These are phyloP conservation scores for Abscondita cerata DNA, from an alignment of 2,888 invertebrate species.

Conservation along the genomic window DNA sequence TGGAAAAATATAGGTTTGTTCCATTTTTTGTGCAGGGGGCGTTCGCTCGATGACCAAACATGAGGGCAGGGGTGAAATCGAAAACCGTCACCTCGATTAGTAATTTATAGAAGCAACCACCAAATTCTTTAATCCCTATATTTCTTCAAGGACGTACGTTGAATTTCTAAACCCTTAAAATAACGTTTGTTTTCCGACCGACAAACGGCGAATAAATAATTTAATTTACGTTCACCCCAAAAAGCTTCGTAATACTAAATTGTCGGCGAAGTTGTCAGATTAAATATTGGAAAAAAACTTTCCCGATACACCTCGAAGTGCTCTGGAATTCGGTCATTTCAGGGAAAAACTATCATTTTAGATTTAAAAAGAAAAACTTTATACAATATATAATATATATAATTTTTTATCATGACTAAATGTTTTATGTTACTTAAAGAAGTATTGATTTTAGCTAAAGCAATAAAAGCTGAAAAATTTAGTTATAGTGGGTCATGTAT, in stretches of 20 bases:
- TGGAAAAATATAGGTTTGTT: slow-evolving; percentile 54
- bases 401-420: slow-evolving; percentile 19
- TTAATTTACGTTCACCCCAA: slow-evolving; percentile 13
- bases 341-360: slow-evolving; percentile 14
- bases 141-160: slow-evolving; percentile 21
- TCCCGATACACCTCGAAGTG: slow-evolving; percentile 16
- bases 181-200: slow-evolving; percentile 12
- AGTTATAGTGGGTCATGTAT: slow-evolving; percentile 24
- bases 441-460: slow-evolving; percentile 27
- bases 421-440: slow-evolving; percentile 28
- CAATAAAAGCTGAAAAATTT: slow-evolving; percentile 32
- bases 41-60: slow-evolving; percentile 48
- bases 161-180: slow-evolving; percentile 11
- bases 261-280: slow-evolving; percentile 13
- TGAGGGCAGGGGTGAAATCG: slow-evolving; percentile 42
- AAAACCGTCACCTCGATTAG: slow-evolving; percentile 33
- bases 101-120: slow-evolving; percentile 24
- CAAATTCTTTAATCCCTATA: slow-evolving; percentile 25
- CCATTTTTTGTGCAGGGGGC: slow-evolving; percentile 51
- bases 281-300: slow-evolving; percentile 21
- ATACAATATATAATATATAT: too few relatives aligned
- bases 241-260: slow-evolving; percentile 13
- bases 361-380: slow-evolving; percentile 17
- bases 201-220: slow-evolving; percentile 15
- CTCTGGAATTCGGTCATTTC: slow-evolving; percentile 6